These are phyloP conservation scores for Pandemis corylana DNA, from an alignment of 2,888 invertebrate genomes.

Conservation along the genomic window DNA sequence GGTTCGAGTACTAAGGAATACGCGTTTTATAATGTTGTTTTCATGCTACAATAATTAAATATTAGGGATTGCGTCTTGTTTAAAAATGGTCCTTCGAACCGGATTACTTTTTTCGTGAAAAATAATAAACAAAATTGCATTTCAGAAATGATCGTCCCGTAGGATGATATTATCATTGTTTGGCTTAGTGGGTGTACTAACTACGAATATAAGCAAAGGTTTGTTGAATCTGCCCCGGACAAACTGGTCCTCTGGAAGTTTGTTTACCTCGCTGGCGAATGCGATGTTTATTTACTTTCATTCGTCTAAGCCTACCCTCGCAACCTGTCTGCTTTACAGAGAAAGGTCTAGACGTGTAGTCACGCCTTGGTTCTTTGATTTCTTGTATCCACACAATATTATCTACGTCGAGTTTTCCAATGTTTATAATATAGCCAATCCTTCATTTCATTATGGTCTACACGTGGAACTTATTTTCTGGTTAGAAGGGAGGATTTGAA, in stretches of 20 bases:
- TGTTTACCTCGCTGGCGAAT: slow-evolving; percentile 78
- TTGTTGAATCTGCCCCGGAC: slow-evolving; percentile 61
- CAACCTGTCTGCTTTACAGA: slow-evolving; percentile 56
- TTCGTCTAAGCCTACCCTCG: slow-evolving; percentile 56
- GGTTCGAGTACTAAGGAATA: neutral
- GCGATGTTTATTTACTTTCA: slow-evolving; percentile 80
- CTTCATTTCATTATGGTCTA: no score
- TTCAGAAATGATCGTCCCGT: neutral
- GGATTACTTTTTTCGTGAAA: slow-evolving; percentile 8
- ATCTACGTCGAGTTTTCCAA: no score
- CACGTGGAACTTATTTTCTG: no score
- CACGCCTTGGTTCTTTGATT: neutral
- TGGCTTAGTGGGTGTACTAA: slow-evolving; percentile 43
- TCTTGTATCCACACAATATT: neutral
- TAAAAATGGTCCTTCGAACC: slow-evolving; percentile 36
- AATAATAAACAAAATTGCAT: neutral
- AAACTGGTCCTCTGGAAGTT: slow-evolving; percentile 60
- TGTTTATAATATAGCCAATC: no score
- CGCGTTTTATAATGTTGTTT: neutral
- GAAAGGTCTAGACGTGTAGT: slow-evolving; percentile 43
- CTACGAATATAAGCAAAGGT: slow-evolving; percentile 46
- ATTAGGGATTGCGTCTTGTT: neutral
- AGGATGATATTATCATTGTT: neutral
- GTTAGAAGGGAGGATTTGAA: no score
- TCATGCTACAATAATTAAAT: neutral